Conservation (phyloP, 2,888 invertebrate species). For the Phyto melanocephala region DNA sequence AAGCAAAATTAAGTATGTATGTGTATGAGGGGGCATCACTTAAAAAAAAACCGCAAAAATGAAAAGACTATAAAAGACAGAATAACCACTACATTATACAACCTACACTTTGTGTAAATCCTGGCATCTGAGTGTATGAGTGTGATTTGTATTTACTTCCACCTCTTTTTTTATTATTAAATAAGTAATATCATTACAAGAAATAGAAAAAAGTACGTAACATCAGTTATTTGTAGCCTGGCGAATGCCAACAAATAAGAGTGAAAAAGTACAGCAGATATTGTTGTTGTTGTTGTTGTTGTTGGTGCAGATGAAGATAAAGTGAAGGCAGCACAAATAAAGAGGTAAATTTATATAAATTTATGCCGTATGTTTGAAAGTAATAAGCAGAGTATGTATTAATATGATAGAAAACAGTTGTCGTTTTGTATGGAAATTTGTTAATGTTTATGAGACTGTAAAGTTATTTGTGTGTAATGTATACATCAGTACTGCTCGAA, state of each 20-base stretch:
- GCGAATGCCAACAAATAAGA: slow-evolving; percentile 31
- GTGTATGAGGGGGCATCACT: neutral
- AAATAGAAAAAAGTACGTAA: slow-evolving; percentile 28
- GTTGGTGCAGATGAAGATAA: neutral
- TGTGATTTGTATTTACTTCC: slow-evolving; percentile 9
- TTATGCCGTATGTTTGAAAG: slow-evolving; percentile 59
- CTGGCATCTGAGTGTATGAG: neutral
- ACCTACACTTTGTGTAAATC: neutral
- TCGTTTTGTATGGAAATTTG: neutral
- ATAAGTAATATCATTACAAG: slow-evolving; percentile 50
- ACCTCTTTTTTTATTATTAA: slow-evolving; percentile 16
- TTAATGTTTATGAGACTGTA: neutral
- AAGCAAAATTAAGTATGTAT: slow-evolving; percentile 7
- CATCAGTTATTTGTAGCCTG: slow-evolving; percentile 24
- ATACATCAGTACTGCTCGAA: slow-evolving; percentile 3
- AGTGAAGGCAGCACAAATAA: slow-evolving; percentile 33
- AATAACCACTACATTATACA: slow-evolving; percentile 53
- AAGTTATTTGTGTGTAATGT: neutral
- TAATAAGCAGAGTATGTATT: slow-evolving; percentile 19
- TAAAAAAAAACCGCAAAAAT: slow-evolving; percentile 53
- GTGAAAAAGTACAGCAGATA: neutral
- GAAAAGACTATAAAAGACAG: slow-evolving; percentile 51
- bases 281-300: too few species aligned
- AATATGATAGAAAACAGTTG: slow-evolving; percentile 19
- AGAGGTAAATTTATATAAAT: slow-evolving; percentile 55